These are phyloP conservation scores for Anthopleura xanthogrammica DNA, from an alignment of 92 coral and sea anemone species.

Conservation along the genomic window DNA sequence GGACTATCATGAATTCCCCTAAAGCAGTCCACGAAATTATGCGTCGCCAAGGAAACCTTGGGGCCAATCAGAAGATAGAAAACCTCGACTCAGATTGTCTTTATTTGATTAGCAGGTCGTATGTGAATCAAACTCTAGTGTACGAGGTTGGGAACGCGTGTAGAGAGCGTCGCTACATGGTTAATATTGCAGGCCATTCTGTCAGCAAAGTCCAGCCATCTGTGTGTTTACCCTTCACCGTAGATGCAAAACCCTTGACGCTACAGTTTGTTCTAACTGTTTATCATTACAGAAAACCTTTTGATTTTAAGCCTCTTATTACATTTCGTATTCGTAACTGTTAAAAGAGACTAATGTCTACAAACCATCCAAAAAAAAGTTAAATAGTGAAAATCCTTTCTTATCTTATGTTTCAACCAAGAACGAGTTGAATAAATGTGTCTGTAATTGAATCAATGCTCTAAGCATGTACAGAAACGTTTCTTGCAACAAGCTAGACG, in stretches of 20 bases:
- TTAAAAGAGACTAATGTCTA: no score
- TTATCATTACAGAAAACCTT: constrained; percentile 55
- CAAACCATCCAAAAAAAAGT: no score
- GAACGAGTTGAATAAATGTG: no score
- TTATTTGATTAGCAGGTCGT: constrained; percentile 63
- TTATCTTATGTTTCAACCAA: no score
- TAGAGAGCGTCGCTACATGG: constrained; percentile 39
- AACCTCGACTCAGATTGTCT: constrained; percentile 65
- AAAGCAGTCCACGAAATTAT: constrained; percentile 52
- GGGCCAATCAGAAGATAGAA: constrained; percentile 57
- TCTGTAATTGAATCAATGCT: no score
- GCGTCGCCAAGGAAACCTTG: constrained; percentile 57
- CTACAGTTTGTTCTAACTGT: constrained; percentile 60
- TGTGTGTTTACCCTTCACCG: constrained; percentile 45
- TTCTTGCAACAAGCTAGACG: no score
- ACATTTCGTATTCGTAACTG: neutral
- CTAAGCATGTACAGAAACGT: no score
- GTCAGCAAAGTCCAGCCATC: constrained; percentile 45
- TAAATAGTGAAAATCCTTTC: no score
- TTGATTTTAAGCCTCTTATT: constrained; percentile 32
- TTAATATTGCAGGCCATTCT: constrained; percentile 49
- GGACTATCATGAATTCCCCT: constrained; percentile 45
- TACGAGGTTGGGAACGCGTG: constrained; percentile 68
- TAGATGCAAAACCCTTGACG: constrained; percentile 48
- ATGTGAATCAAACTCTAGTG: constrained; percentile 37